Evolutionary conservation across 1,140 invertebrate species (phyloP).

Genomic region (Calephelis virginiensis): DNA sequence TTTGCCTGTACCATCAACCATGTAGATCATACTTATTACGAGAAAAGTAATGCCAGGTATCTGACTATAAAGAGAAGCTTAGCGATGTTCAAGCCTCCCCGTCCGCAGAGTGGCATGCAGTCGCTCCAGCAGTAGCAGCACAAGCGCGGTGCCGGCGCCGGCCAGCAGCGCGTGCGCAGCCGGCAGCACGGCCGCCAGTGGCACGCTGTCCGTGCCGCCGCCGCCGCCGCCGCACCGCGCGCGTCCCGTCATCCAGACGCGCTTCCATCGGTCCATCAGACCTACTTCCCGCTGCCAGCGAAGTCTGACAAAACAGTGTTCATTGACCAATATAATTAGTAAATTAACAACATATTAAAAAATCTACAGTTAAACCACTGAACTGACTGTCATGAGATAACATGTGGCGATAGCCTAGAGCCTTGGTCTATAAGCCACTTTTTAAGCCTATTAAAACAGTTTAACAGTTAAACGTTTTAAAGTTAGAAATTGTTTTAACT

Average conservation of each 20-base stretch:
- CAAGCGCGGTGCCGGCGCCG: constrained; percentile 22
- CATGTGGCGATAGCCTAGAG: too few relatives aligned
- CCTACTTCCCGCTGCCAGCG: constrained; percentile 65
- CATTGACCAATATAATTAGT: neutral
- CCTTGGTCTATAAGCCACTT: too few relatives aligned
- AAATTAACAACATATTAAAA: too few relatives aligned
- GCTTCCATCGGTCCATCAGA: constrained; percentile 42
- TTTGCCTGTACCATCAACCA: too few relatives aligned
- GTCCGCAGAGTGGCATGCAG: neutral
- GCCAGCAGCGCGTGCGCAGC: constrained; percentile 32
- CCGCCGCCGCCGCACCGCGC: constrained; percentile 71
- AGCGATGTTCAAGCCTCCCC: neutral
- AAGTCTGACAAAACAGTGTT: constrained; percentile 36
- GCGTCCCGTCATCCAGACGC: constrained; percentile 60
- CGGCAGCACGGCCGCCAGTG: constrained; percentile 40
- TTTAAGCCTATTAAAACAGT: too few relatives aligned
- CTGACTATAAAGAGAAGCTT: neutral
- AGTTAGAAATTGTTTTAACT: too few relatives aligned
- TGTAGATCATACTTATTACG: too few relatives aligned
- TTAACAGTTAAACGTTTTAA: too few relatives aligned
- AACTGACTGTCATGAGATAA: too few relatives aligned
- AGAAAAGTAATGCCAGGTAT: neutral
- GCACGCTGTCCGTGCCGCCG: constrained; percentile 65
- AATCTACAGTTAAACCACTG: too few relatives aligned
- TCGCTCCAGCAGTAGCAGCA: constrained; percentile 22